phyloP scores from a whole-genome alignment of 2,797 vertebrate species.

The Pelochelys cantorii region DNA sequence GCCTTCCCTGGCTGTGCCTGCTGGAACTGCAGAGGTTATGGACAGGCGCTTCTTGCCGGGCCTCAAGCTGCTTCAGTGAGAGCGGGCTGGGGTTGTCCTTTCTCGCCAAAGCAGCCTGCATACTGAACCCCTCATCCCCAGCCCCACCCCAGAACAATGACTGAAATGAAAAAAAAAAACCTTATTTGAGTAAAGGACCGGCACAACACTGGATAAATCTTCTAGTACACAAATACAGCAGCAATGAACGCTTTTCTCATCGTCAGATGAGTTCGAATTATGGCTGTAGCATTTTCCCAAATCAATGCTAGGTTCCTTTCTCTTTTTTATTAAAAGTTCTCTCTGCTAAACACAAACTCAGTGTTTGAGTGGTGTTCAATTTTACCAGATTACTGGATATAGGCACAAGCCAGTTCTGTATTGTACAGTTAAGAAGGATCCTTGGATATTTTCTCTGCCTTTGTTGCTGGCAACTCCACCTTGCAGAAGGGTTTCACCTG shows the following conservation, averaged over 20 bases:
- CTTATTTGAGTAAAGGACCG: too few relatives aligned
- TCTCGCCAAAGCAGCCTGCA: too few relatives aligned
- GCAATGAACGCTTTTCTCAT: background rate
- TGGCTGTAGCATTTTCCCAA: background rate
- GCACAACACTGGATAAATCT: too few relatives aligned
- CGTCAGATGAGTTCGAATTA: background rate
- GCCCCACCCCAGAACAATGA: too few relatives aligned
- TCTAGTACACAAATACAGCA: background rate
- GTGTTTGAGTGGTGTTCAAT: background rate
- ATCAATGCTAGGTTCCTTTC: background rate
- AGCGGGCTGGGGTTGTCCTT: too few relatives aligned
- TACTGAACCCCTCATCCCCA: too few relatives aligned
- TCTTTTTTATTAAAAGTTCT: background rate
- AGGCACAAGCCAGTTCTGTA: background rate
- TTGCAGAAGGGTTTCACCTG: background rate
- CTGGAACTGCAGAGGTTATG: too few relatives aligned
- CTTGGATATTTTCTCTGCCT: background rate
- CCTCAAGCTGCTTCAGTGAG: too few relatives aligned
- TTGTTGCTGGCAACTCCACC: background rate
- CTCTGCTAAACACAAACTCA: background rate
- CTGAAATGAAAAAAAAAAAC: too few relatives aligned
- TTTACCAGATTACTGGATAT: background rate
- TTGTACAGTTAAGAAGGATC: background rate
- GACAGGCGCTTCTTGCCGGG: too few relatives aligned
- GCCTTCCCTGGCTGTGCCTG: too few relatives aligned